Base-by-base conservation (phyloP, 2,113 vertebrate species). In the Colius striatus region DNA sequence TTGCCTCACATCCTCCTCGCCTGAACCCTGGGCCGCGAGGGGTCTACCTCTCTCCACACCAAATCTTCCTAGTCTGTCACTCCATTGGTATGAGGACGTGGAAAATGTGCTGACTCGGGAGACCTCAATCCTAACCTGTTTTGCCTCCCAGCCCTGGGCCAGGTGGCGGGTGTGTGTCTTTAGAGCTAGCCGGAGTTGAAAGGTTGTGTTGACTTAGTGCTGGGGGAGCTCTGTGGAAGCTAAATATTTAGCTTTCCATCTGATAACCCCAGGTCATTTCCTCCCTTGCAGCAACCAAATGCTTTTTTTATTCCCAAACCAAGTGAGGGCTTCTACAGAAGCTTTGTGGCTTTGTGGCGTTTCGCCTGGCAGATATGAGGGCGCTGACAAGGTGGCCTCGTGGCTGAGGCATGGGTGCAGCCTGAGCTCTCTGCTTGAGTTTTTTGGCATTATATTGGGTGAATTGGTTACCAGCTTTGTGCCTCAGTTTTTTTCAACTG, bases 211-310 rank as follows among this genome's bases (percentile, higher is more conserved):
- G 94, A 94, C 77, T 89, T 94, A 94, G 93, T 13, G 4, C 65
- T 14, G 27, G 81, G 89, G 50, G 87, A 89, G 82, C 70, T 82
- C 89, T 66, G 51, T 2, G 3, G 41, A 92, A 94, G 88, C 90
- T 84, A 96, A 95, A 96, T 97, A 94, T 97, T 97, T 96, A 84
- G 86, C 74, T 96, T 96, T 93, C 95, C 84, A 94, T 89, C 83
- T 87, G 94, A 93, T 96, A 96, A 90, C 86, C 65, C 75, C 57
- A 0, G 1, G 86, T 93, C 70, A 48, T 90, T 96, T 96, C 83
- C 84, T 90, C 50, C 26, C 53, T 83, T 0, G 1, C 65, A 87
- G 73, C 66, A 53, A 73, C 48, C 30, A 36, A 82, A 76, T 50
- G 81, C 53, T 72, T 58, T 43, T 43, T 72, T 91, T 41, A 36